A percentile compares a stretch with the other conserved stretches of the same genome.
Conservation (phyloP, 2,888 invertebrate species). For the Vanessa cardui region DNA sequence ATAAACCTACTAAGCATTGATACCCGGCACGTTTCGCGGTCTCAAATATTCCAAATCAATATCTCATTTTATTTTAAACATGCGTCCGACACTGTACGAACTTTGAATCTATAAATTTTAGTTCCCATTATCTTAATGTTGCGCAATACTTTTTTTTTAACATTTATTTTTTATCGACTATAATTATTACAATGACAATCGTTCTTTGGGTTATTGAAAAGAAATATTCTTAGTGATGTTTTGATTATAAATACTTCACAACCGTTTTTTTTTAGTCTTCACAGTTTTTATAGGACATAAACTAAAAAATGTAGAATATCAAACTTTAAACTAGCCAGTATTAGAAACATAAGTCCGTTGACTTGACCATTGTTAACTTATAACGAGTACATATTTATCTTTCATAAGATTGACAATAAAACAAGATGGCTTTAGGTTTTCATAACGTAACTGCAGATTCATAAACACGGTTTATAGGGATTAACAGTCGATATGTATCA, state of each 20-base stretch:
- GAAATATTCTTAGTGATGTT: background rate
- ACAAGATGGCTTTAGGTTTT: conserved; percentile 20
- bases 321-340: too few species aligned
- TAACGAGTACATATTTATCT: background rate
- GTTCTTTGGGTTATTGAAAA: too few species aligned
- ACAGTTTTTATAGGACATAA: background rate
- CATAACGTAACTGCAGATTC: conserved; percentile 22
- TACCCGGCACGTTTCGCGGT: conserved; percentile 18
- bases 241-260: background rate
- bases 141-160: background rate
- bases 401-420: conserved; percentile 1
- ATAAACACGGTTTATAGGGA: conserved; percentile 72
- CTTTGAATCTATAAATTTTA: conserved; percentile 35
- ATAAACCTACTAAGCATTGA: conserved; percentile 37
- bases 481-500: conserved; percentile 77
- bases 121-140: conserved; percentile 9
- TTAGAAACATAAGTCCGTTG: too few species aligned
- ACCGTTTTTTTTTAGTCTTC: background rate
- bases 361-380: background rate
- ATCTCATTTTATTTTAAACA: conserved; percentile 40
- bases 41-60: conserved; percentile 35
- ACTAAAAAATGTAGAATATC: too few species aligned
- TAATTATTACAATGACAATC: too few species aligned
- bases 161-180: background rate
- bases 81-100: conserved; percentile 44